A percentile compares a stretch with the other conserved stretches of the same genome.
Evolutionary conservation across 2,888 invertebrate species (phyloP).

Genomic region (Drosophila nr. medialis): DNA sequence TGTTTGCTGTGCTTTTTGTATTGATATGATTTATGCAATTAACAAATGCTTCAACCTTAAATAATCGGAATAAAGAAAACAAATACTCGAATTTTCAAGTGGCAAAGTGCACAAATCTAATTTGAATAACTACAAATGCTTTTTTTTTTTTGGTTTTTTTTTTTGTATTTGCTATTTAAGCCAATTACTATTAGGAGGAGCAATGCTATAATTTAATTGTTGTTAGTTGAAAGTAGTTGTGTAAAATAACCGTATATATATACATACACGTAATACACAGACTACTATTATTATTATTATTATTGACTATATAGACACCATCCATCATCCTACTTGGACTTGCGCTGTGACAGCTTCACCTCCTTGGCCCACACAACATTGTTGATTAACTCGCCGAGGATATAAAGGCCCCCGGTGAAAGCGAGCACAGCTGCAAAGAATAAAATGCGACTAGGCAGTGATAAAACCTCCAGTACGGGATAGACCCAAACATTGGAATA

Average conservation of each 20-base stretch:
- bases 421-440: slow-evolving; percentile 90
- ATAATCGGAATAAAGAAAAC: slow-evolving; percentile 23
- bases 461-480: slow-evolving; percentile 92
- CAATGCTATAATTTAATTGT: slow-evolving; percentile 35
- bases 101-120: slow-evolving; percentile 59
- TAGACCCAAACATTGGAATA: slow-evolving; percentile 95
- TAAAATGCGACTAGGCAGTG: slow-evolving; percentile 89
- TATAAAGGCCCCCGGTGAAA: slow-evolving; percentile 88
- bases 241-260: slow-evolving; percentile 16
- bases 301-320: slow-evolving; percentile 51
- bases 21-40: slow-evolving; percentile 59
- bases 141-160: not conserved
- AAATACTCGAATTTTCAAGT: slow-evolving; percentile 20
- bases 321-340: slow-evolving; percentile 77
- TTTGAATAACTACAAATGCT: slow-evolving; percentile 44
- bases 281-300: slow-evolving; percentile 12
- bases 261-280: slow-evolving; percentile 14
- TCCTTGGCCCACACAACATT: slow-evolving; percentile 90
- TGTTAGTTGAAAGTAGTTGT: slow-evolving; percentile 20
- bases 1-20: slow-evolving; percentile 44
- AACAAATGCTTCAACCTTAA: slow-evolving; percentile 28
- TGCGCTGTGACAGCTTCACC: slow-evolving; percentile 85
- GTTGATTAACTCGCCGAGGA: slow-evolving; percentile 90
- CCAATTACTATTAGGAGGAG: slow-evolving; percentile 54
- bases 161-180: slow-evolving; percentile 35